Percentiles rank a stretch among this genome's conserved stretches.
Evolutionary conservation across 2,113 vertebrate genomes (phyloP).

Genomic region (Fulica atra): DNA sequence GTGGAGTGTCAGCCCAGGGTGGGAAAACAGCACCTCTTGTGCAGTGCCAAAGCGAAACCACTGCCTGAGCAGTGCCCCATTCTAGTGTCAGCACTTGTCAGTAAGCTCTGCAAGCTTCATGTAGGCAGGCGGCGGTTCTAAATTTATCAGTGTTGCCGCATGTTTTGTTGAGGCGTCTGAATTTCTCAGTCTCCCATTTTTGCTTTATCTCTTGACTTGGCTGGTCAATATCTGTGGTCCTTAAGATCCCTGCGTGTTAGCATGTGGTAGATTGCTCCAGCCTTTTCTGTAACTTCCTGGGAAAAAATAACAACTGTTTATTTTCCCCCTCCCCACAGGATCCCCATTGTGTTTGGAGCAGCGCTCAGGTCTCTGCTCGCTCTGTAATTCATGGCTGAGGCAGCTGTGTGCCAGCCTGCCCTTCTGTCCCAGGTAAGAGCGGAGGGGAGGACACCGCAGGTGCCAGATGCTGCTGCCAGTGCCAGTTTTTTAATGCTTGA

Average conservation of each 20-base stretch:
- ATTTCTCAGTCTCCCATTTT: background rate
- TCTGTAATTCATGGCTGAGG: background rate
- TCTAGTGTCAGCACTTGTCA: background rate
- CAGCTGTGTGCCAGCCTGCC: background rate
- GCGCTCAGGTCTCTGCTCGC: accelerated
- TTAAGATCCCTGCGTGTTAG: background rate
- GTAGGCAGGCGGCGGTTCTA: background rate
- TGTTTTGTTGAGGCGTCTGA: background rate
- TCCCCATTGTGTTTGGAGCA: background rate
- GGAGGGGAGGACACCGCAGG: background rate
- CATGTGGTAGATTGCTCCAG: background rate
- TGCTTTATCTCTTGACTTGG: background rate
- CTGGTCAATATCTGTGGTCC: background rate
- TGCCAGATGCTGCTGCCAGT: background rate
- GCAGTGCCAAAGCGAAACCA: background rate
- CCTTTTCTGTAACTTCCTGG: constrained; percentile 14
- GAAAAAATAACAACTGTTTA: background rate
- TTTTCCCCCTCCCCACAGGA: background rate
- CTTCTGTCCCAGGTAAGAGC: background rate
- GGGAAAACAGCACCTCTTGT: background rate
- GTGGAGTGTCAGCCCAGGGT: background rate
- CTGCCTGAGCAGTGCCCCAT: background rate
- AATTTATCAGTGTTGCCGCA: background rate
- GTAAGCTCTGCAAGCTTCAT: background rate
- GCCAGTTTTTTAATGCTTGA: background rate